Evolutionary conservation across 1,140 invertebrate genomes (phyloP).

Genomic region (Thalassaphorura encarpata): DNA sequence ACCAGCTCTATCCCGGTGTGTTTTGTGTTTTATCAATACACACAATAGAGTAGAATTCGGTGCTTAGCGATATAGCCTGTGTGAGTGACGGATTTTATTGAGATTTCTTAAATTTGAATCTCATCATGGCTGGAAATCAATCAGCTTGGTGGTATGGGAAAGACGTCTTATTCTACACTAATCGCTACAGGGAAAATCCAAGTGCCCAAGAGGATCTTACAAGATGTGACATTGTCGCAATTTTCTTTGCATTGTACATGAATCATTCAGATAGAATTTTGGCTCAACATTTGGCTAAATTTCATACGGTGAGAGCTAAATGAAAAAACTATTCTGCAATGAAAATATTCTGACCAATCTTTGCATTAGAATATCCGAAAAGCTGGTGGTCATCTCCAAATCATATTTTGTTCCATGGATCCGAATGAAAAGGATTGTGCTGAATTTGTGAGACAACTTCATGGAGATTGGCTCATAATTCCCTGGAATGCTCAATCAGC

Average conservation of each 20-base stretch:
- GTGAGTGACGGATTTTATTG: no score
- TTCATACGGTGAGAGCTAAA: not conserved
- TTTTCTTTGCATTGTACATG: not conserved
- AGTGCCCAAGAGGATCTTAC: not conserved
- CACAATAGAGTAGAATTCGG: no score
- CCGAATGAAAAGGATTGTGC: constrained; percentile 14
- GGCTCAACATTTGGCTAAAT: not conserved
- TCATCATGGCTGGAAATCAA: not conserved
- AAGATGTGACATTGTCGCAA: not conserved
- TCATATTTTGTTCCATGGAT: constrained; percentile 20
- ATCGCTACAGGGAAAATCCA: not conserved
- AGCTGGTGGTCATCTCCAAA: not conserved
- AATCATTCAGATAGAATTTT: not conserved
- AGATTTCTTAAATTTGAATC: no score
- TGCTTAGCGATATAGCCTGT: no score
- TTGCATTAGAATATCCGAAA: not conserved
- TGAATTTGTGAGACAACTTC: constrained; percentile 2
- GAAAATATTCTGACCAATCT: not conserved
- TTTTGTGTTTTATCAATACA: no score
- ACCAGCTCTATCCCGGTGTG: no score
- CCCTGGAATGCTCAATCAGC: constrained; percentile 9
- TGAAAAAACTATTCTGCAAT: not conserved
- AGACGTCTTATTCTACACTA: not conserved
- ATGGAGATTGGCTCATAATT: constrained; percentile 13
- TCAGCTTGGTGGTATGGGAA: constrained; percentile 1